Conservation (phyloP, 2,113 vertebrate genomes). For the Pomatorhinus ruficollis region DNA sequence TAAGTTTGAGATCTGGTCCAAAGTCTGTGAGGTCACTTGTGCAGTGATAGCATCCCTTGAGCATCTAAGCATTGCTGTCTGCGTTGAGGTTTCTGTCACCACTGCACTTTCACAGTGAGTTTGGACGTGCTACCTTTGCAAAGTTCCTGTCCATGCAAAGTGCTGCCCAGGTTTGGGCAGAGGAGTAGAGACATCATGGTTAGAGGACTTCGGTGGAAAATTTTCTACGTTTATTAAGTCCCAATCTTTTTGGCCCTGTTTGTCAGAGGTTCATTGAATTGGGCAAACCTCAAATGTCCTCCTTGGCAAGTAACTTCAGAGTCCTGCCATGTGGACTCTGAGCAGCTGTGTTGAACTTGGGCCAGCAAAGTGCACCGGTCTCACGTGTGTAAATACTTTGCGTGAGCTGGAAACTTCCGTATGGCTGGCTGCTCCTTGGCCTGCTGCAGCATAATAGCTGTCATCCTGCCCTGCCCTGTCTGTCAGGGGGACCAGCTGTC, state of each 20-base stretch:
- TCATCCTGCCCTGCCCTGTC: neutral
- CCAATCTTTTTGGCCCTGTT: neutral
- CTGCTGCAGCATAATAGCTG: neutral
- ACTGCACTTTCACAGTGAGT: neutral
- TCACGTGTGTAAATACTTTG: neutral
- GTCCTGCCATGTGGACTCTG: neutral
- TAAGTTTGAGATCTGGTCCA: neutral
- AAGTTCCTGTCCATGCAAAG: fast-evolving
- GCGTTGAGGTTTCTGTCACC: neutral
- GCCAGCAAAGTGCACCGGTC: neutral
- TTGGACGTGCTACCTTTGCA: neutral
- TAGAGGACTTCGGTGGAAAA: neutral
- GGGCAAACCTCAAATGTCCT: neutral
- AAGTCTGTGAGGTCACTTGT: neutral
- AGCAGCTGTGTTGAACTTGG: neutral
- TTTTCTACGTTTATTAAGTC: neutral
- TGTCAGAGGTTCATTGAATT: neutral
- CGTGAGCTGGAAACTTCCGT: neutral
- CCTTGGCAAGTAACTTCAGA: neutral
- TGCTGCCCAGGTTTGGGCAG: neutral
- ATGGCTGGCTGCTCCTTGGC: neutral
- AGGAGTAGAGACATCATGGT: fast-evolving
- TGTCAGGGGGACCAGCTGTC: neutral
- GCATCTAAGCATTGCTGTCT: neutral
- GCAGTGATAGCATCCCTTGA: neutral